Percentiles rank a stretch among this genome's conserved stretches.
Evolutionary conservation across 2,888 invertebrate species (phyloP).

Genomic region (Tortrix viridana): DNA sequence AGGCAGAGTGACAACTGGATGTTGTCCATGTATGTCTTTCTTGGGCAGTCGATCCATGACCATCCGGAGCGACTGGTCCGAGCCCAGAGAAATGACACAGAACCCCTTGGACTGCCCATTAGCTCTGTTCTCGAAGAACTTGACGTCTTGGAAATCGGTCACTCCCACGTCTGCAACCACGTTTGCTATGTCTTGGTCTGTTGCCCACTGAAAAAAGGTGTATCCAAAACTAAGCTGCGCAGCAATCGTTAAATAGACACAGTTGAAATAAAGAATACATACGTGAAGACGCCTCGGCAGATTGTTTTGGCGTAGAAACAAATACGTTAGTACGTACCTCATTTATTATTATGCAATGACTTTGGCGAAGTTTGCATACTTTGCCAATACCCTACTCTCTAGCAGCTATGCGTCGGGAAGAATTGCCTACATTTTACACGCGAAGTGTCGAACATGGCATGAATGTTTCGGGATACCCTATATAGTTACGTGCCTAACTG

Average conservation of each 20-base stretch:
- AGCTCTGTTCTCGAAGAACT: conserved; percentile 99
- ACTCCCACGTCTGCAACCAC: conserved; percentile 95
- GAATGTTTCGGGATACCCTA: not conserved
- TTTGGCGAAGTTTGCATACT: not conserved
- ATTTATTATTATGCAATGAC: conserved; percentile 9
- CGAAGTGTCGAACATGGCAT: not conserved
- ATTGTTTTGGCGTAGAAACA: conserved; percentile 17
- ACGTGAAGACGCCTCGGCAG: conserved; percentile 34
- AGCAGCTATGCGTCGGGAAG: conserved; percentile 5
- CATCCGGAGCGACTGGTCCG: conserved; percentile 94
- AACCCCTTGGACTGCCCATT: conserved; percentile 99
- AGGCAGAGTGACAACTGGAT: conserved; percentile 96
- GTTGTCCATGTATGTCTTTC: conserved; percentile 97
- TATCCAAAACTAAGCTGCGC: conserved; percentile 67
- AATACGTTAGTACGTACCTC: conserved; percentile 36
- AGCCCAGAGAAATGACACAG: conserved; percentile 97
- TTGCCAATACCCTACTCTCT: conserved; percentile 15
- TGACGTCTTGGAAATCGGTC: conserved; percentile 97
- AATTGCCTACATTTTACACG: not conserved
- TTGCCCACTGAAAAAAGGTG: conserved; percentile 94
- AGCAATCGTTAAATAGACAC: conserved; percentile 20
- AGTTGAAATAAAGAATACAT: conserved; percentile 38
- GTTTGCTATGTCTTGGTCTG: conserved; percentile 97
- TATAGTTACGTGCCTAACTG: not conserved
- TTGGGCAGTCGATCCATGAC: conserved; percentile 97